Evolutionary conservation across 1,140 invertebrate genomes (phyloP).

Genomic region (Globodera rostochiensis): DNA sequence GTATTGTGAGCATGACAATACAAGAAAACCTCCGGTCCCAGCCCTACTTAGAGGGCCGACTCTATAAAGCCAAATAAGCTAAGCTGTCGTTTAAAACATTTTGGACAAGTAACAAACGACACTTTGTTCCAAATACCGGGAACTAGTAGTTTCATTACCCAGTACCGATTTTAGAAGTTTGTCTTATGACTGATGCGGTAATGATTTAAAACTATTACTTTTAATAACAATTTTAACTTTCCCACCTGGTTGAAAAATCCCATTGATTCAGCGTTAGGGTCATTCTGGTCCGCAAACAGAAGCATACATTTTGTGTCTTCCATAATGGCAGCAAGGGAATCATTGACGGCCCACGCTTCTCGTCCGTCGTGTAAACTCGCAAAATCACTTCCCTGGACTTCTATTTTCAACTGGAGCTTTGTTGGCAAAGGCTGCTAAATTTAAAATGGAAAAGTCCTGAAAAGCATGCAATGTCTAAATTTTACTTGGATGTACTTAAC

Average conservation of each 20-base stretch:
- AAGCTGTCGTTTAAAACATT: no score
- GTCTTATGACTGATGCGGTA: no score
- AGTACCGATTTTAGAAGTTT: no score
- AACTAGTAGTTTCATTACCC: no score
- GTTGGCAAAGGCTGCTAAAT: slow-evolving; percentile 41
- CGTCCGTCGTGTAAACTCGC: slow-evolving; percentile 32
- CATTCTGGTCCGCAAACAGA: slow-evolving; percentile 43
- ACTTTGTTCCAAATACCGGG: no score
- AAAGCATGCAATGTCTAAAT: background rate
- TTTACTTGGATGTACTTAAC: background rate
- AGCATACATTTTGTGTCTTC: slow-evolving; percentile 42
- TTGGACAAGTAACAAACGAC: no score
- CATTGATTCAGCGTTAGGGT: slow-evolving; percentile 27
- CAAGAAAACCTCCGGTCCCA: no score
- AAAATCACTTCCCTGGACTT: slow-evolving; percentile 37
- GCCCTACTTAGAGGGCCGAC: no score
- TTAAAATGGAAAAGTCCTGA: background rate
- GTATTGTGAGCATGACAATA: no score
- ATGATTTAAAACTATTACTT: background rate
- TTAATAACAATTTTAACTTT: slow-evolving; percentile 1
- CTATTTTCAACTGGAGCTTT: slow-evolving; percentile 35
- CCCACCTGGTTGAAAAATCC: slow-evolving; percentile 32
- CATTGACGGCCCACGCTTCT: slow-evolving; percentile 41
- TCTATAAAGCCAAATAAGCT: no score
- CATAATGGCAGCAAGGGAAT: slow-evolving; percentile 43